Percentiles rank a stretch among this genome's conserved stretches.
Evolutionary conservation across 2,797 vertebrate genomes (phyloP).

Genomic region (Sebastes vulpes): DNA sequence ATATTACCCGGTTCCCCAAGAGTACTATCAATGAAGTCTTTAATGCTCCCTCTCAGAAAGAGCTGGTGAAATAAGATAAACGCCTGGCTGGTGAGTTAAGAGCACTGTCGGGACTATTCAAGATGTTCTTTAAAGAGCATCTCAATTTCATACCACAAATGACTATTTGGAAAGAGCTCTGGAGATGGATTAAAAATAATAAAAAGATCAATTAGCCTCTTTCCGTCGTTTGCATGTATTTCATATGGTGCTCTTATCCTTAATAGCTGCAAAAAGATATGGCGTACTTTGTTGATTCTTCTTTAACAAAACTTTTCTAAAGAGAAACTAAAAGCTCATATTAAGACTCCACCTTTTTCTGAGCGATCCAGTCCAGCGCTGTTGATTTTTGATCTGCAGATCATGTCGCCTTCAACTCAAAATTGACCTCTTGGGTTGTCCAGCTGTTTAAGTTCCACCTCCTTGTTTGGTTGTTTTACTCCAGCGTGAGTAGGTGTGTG

Average conservation of each 20-base stretch:
- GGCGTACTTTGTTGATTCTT: slow-evolving; percentile 38
- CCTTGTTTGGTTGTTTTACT: slow-evolving; percentile 60
- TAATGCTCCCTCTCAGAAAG: slow-evolving; percentile 71
- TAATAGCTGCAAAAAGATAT: slow-evolving; percentile 37
- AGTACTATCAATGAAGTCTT: slow-evolving; percentile 77
- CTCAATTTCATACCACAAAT: slow-evolving; percentile 69
- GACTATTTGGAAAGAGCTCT: slow-evolving; percentile 53
- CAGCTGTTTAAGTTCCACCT: slow-evolving; percentile 64
- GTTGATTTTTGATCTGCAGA: slow-evolving; percentile 51
- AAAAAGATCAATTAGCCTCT: slow-evolving; percentile 40
- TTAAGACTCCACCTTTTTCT: slow-evolving; percentile 75
- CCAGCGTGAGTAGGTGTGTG: slow-evolving; percentile 55
- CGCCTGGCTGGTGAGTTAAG: slow-evolving; percentile 72
- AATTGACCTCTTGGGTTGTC: slow-evolving; percentile 69
- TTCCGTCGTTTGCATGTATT: slow-evolving; percentile 27
- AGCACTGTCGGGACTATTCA: slow-evolving; percentile 67
- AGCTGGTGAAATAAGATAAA: slow-evolving; percentile 83
- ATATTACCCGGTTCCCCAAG: slow-evolving; percentile 66
- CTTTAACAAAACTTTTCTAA: slow-evolving; percentile 71
- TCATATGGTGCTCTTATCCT: slow-evolving; percentile 43
- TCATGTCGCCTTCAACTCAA: slow-evolving; percentile 58
- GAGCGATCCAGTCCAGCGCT: slow-evolving; percentile 56
- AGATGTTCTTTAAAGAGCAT: slow-evolving; percentile 73
- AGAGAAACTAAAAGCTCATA: slow-evolving; percentile 65
- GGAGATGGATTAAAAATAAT: slow-evolving; percentile 52